Base-by-base conservation (phyloP, 2,888 invertebrate species). In the Gasteruption jaculator region DNA sequence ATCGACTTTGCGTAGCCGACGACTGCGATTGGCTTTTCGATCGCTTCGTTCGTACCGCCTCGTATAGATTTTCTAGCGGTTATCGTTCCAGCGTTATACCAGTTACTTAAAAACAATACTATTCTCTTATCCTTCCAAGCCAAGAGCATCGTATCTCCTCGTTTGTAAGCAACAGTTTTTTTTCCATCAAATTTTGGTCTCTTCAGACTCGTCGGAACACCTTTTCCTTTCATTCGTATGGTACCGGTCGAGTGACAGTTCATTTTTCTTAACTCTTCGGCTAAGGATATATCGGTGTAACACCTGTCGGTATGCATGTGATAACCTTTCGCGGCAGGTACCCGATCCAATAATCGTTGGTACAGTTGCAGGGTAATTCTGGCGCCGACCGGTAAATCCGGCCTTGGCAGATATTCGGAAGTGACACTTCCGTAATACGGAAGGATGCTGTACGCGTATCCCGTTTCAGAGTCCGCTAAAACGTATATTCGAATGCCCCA, bases 361-460 rank as follows among this genome's bases (percentile, higher is more conserved):
- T 50, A 10, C 26, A 41, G 16, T 11, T 45, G 35, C 18, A 56
- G 19, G n/a, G 43, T 36, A 41, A 53, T 54, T 41, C 53, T 48
- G 7, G 49, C 41, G 18, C 27, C 46, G 12, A 54, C 36, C 8
- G 50, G 46, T 12, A 56, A 33, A 32, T 53, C 49, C 2, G 52
- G 50, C 19, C 46, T 31, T 7, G 43, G 21, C 14, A 54, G 29
- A 37, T 33, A 24, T n/a, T 53, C 45, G 2, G 48, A 43, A 12
- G 52, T 54, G 14, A 47, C 38, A 12, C 39, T 48, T 29, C 50
- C 52, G 43, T 49, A 56, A 29, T 54, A 53, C 7, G 52, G 48
- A 40, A 54, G 49, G 40, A 56, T 46, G 20, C 41, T 31, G 39
- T 45, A 54, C n/a, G 52, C 38, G 44, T 53, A 56, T 18, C 37